Percentiles rank a stretch among this genome's conserved stretches.
phyloP scores from a whole-genome alignment of 2,888 invertebrate species.

The Ectemnius continuus region DNA sequence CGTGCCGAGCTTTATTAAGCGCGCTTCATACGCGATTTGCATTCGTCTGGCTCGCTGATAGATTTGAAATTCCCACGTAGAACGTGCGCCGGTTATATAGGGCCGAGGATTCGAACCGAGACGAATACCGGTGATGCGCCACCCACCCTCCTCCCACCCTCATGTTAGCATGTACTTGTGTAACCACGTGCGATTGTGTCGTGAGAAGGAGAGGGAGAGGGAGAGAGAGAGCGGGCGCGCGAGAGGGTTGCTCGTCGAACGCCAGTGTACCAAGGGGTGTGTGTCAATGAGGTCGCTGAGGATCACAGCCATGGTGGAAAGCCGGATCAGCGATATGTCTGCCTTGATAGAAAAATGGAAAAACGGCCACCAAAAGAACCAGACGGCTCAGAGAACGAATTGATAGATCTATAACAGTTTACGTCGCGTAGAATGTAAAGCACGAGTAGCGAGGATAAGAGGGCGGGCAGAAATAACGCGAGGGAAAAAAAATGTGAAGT shows the following conservation, averaged over 20 bases:
- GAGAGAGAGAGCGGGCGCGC: background rate
- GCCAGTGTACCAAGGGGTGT: too few species aligned
- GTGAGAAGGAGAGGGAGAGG: conserved; percentile 14
- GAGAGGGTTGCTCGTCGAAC: too few species aligned
- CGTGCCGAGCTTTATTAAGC: conserved; percentile 65
- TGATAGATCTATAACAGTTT: too few species aligned
- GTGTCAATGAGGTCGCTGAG: too few species aligned
- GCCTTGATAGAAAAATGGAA: conserved; percentile 1
- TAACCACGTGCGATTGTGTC: conserved; percentile 52
- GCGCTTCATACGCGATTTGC: conserved; percentile 67
- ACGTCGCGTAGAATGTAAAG: background rate
- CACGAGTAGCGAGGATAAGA: background rate
- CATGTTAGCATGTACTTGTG: conserved; percentile 39
- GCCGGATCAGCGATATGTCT: conserved; percentile 3
- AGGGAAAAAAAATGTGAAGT: conserved; percentile 16
- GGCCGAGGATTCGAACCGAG: conserved; percentile 58
- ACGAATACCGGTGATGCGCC: conserved; percentile 50
- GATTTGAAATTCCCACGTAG: conserved; percentile 66
- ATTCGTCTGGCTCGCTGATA: conserved; percentile 66
- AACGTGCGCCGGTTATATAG: conserved; percentile 61
- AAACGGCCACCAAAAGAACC: background rate
- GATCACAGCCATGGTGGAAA: too few species aligned
- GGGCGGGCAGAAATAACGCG: background rate
- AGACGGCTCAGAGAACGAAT: too few species aligned
- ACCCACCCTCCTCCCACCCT: background rate